Base-by-base conservation (phyloP, 1,140 invertebrate genomes). In the Ceratosolen solmsi region DNA sequence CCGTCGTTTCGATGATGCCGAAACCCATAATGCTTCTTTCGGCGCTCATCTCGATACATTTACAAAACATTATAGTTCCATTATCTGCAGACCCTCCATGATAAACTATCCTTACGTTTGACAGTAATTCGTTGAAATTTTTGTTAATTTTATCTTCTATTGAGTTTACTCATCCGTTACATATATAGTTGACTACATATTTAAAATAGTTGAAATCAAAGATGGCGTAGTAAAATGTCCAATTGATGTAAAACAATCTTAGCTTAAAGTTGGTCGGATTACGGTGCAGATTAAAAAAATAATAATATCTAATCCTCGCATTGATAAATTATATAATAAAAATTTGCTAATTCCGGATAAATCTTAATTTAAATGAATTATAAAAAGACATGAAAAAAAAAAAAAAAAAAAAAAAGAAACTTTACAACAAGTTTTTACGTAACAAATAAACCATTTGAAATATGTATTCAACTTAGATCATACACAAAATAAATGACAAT, bases 391-490 rank as follows among this genome's bases (percentile, higher is more conserved):
- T 7, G 5, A 46, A 46, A 5, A 13, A 46, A 46, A 5, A 46
- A 46, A 46, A 46, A 46, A 46, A 46, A 46, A 46, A n/a, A 73
- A 15, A n/a, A 30, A 70, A 78, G 68, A 78, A 78, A 78, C 76
- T 78, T 78, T 68, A 70, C 11, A 78, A 78, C 41, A 70, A 70
- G 60, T 78, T 68, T 68, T 22, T 60, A 65, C 41, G 63, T 38
- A 51, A 46, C 36, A 25, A 78, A 36, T 38, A 63, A 30, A 54
- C 60, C 22, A 36, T 68, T 78, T 65, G 4, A 78, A 78, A 36
- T 51, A 54, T 46, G 22, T 70, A 78, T 70, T 78, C 30, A 33
- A 70, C 60, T 54, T 30, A 15, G 41, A 36, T 68, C 30, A 38
- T 27, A 22, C n/a, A n/a, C 17, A 68, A 20, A 38, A 49, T 51